These are phyloP conservation scores for Hesperia comma DNA, from an alignment of 2,888 invertebrate genomes.

Conservation along the genomic window DNA sequence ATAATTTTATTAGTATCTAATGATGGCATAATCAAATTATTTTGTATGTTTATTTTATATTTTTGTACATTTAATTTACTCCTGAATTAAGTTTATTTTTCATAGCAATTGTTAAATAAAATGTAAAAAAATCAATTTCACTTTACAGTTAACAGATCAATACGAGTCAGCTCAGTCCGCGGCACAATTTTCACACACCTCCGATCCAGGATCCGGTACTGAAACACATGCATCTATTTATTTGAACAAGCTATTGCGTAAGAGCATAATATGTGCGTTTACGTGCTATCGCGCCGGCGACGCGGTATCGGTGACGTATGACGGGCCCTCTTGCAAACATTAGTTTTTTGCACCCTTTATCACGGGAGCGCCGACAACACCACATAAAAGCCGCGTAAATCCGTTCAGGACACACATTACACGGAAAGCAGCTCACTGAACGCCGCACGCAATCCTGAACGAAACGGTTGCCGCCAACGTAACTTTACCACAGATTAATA, in stretches of 20 bases:
- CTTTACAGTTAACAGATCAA: constrained; percentile 28
- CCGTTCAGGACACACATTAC: constrained; percentile 80
- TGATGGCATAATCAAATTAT: too few species aligned
- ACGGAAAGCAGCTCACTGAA: constrained; percentile 76
- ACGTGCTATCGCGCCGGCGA: constrained; percentile 66
- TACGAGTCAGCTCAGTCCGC: constrained; percentile 21
- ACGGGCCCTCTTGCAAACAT: constrained; percentile 77
- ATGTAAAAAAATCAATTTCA: too few species aligned
- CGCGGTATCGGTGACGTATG: constrained; percentile 76
- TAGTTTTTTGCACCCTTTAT: constrained; percentile 82
- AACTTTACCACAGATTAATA: constrained; percentile 42
- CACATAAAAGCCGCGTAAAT: constrained; percentile 80
- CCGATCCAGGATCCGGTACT: constrained; percentile 65
- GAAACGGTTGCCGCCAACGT: constrained; percentile 48
- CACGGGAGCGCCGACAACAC: constrained; percentile 72
- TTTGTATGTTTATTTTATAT: too few species aligned
- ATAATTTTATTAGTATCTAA: too few species aligned
- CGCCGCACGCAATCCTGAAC: constrained; percentile 67
- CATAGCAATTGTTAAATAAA: too few species aligned
- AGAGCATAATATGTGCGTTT: constrained; percentile 69
- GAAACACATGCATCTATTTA: constrained; percentile 73
- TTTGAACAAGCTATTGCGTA: constrained; percentile 75
- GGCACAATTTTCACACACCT: constrained; percentile 69
- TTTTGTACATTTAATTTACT: too few species aligned
- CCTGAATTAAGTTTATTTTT: too few species aligned